phyloP scores from a whole-genome alignment of 2,888 invertebrate genomes.

The Agrochola macilenta region DNA sequence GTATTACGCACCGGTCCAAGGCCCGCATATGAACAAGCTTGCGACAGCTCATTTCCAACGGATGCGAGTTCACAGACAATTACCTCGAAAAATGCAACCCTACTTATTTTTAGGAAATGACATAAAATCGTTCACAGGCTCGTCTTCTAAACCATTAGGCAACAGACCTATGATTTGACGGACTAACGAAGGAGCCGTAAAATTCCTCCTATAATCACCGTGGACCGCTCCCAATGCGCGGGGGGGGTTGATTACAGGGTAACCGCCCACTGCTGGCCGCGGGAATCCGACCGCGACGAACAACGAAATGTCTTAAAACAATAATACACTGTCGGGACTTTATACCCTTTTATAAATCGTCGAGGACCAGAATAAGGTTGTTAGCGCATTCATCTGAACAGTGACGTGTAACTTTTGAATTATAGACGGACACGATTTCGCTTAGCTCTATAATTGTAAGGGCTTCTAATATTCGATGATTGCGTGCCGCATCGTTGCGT shows the following conservation, averaged over 20 bases:
- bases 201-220: constrained; percentile 86
- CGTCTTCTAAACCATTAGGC: constrained; percentile 79
- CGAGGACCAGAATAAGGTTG: constrained; percentile 55
- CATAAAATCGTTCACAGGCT: constrained; percentile 81
- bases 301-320: constrained; percentile 75
- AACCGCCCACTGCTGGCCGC: constrained; percentile 83
- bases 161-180: constrained; percentile 87
- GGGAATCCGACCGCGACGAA: constrained; percentile 76
- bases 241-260: constrained; percentile 86
- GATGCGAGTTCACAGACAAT: constrained; percentile 80
- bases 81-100: constrained; percentile 75
- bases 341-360: constrained; percentile 60
- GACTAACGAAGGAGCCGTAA: constrained; percentile 87
- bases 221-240: constrained; percentile 79
- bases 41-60: constrained; percentile 55
- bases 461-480: constrained; percentile 74
- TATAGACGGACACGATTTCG: constrained; percentile 76
- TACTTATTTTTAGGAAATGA: constrained; percentile 80
- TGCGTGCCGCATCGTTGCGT: constrained; percentile 76
- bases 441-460: constrained; percentile 77
- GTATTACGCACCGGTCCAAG: constrained; percentile 54
- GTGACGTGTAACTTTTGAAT: constrained; percentile 67
- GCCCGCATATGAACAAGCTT: constrained; percentile 28
- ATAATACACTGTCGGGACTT: constrained; percentile 68
- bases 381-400: constrained; percentile 60